A percentile compares a stretch with the other conserved stretches of the same genome.
phyloP scores from a whole-genome alignment of 2,113 vertebrate genomes.

The Eublepharis macularius region DNA sequence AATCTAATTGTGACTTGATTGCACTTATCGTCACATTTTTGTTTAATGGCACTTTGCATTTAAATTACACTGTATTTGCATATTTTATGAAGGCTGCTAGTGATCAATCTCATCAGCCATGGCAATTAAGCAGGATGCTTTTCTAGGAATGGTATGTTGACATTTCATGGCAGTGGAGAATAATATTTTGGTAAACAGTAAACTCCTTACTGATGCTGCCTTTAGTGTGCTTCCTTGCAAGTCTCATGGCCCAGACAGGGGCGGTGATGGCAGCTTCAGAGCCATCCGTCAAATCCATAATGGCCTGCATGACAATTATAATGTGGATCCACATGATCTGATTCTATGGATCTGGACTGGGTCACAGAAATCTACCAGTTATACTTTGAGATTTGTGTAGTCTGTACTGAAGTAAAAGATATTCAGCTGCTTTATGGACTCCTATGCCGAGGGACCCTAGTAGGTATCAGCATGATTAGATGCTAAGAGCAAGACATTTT shows the following conservation, averaged over 20 bases:
- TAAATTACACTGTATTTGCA: constrained; percentile 63
- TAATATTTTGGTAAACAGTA: constrained; percentile 52
- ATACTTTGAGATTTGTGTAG: neutral
- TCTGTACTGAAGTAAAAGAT: neutral
- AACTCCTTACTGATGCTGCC: neutral
- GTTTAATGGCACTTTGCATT: constrained; percentile 59
- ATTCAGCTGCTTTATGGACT: neutral
- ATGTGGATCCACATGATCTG: neutral
- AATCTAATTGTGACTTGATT: constrained; percentile 57
- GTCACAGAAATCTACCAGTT: constrained; percentile 20
- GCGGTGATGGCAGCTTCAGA: neutral
- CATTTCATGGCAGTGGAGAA: constrained; percentile 55
- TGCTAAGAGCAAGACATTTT: neutral
- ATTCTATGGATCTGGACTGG: neutral
- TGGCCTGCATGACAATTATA: neutral
- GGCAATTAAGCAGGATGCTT: constrained; percentile 64
- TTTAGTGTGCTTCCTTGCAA: neutral
- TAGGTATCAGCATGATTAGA: neutral
- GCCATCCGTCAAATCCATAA: neutral
- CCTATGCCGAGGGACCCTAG: neutral
- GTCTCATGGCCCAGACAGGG: neutral
- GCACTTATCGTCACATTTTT: constrained; percentile 63
- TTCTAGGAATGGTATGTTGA: constrained; percentile 62
- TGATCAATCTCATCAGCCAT: constrained; percentile 62
- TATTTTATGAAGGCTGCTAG: constrained; percentile 64